Base-by-base conservation (phyloP, 2,888 invertebrate species). In the Xanthostigma xanthostigma region DNA sequence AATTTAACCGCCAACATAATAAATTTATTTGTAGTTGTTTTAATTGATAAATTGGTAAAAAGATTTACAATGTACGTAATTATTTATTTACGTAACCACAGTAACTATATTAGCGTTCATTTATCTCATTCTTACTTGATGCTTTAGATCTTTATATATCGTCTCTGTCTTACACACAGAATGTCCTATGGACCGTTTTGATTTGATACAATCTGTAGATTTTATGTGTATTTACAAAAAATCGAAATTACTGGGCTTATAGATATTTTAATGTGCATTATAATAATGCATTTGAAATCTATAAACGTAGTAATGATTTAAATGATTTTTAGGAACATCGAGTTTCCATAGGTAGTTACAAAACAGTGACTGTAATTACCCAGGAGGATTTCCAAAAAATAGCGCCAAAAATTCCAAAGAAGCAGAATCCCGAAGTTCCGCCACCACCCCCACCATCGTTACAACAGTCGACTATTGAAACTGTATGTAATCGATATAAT, bases 381-480 rank as follows among this genome's bases (percentile, higher is more conserved):
- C 88, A 89, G 64, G 91, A 89, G 62, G 84, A 81, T 63, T 94
- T 92, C 69, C 84, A 90, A 55, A 88, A 86, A 60, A 70, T 84
- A 60, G 76, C 77, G 14, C 81, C 82, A 0, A 74, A 76, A 2
- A 69, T 71, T 8, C 83, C 81, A 51, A 74, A 76, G 39, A 79
- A 81, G 64, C 59, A 68, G 54, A 81, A 83, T 65, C 85, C 84
- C 14, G 78, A 81, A 59, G 80, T 84, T 56, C 88, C 89, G 48
- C 90, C 90, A 47, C 90, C 91, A 48, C 89, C 89, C 45, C 87
- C 87, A 33, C 73, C 78, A 9, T 65, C 72, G 9, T 53, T 61
- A 56, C 48, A 48, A 42, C 48, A 48, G 36, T 14, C 27, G 27
- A 27, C 27, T 27, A 27, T 27, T 27, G 27, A 27, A 27, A 27